phyloP scores from a whole-genome alignment of 2,113 vertebrate genomes.

The Ahaetulla prasina region DNA sequence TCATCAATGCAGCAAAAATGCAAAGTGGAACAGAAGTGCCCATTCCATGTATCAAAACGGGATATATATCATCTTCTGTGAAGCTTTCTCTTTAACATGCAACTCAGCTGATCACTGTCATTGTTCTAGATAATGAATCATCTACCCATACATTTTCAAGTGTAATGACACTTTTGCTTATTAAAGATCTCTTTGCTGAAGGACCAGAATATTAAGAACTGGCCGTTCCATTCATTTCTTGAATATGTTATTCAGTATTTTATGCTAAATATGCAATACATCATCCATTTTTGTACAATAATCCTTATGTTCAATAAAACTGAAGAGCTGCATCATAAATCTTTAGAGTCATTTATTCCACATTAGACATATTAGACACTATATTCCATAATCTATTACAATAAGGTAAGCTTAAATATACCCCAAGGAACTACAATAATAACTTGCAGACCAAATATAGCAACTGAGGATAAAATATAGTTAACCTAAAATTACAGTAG shows the following conservation, averaged over 20 bases:
- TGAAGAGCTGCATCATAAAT: conserved; percentile 83
- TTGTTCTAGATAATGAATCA: conserved; percentile 75
- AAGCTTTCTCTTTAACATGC: conserved; percentile 61
- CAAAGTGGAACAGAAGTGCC: conserved; percentile 5
- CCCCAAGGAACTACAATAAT: conserved; percentile 83
- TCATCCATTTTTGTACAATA: conserved; percentile 86
- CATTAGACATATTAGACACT: conserved; percentile 85
- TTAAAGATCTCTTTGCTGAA: conserved; percentile 83
- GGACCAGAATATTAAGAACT: conserved; percentile 85
- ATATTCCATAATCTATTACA: conserved; percentile 85
- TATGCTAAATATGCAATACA: conserved; percentile 84
- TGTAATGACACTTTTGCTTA: conserved; percentile 81
- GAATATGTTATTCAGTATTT: conserved; percentile 84
- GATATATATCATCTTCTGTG: conserved; percentile 47
- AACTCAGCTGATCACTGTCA: conserved; percentile 69
- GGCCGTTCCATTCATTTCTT: conserved; percentile 80
- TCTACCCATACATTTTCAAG: conserved; percentile 79
- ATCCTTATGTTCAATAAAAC: conserved; percentile 87
- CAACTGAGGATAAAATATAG: conserved; percentile 83
- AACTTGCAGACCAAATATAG: conserved; percentile 82
- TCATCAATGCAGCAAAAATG: conserved; percentile 24
- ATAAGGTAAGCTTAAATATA: conserved; percentile 85
- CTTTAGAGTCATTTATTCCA: conserved; percentile 83
- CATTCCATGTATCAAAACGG: conserved; percentile 30
- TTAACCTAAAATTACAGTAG: conserved; percentile 78